A percentile compares a stretch with the other conserved stretches of the same genome.
Conservation (phyloP, 2,888 invertebrate genomes). For the Dioctria linearis region DNA sequence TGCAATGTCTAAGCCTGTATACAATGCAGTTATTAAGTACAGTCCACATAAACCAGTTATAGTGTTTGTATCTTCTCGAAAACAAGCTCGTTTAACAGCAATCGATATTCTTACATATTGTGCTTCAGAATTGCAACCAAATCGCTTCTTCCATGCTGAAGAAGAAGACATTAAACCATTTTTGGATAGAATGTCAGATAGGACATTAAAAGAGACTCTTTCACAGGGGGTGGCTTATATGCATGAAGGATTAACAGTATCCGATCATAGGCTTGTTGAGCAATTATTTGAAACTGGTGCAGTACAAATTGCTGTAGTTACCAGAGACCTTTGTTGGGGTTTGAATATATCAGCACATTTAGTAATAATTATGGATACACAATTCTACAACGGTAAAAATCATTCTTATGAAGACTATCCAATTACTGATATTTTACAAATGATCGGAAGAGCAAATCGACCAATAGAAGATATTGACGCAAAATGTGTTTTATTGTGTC, state of each 20-base stretch:
- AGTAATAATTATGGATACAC: conserved; percentile 98
- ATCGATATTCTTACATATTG: conserved; percentile 96
- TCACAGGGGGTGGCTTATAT: conserved; percentile 97
- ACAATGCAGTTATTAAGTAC: conserved; percentile 90
- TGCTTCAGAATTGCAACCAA: conserved; percentile 89
- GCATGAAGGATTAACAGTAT: conserved; percentile 91
- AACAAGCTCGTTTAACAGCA: conserved; percentile 94
- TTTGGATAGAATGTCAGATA: conserved; percentile 88
- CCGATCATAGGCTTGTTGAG: conserved; percentile 92
- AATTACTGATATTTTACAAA: conserved; percentile 96
- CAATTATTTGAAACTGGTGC: conserved; percentile 95
- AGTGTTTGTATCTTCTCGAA: conserved; percentile 92
- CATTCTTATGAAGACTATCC: conserved; percentile 98
- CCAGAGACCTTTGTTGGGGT: conserved; percentile 93
- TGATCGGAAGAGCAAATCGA: conserved; percentile 97
- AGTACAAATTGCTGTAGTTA: conserved; percentile 92
- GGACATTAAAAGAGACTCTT: conserved; percentile 91
- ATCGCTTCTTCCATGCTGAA: conserved; percentile 91
- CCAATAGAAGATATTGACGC: conserved; percentile 94
- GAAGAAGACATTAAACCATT: conserved; percentile 91
- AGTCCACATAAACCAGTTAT: conserved; percentile 89
- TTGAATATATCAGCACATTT: conserved; percentile 92
- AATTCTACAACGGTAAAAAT: conserved; percentile 87
- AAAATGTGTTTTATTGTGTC: conserved; percentile 96
- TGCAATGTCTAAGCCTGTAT: conserved; percentile 98